Conservation (phyloP, 2,888 invertebrate genomes). For the Notocelia uddmanniana region DNA sequence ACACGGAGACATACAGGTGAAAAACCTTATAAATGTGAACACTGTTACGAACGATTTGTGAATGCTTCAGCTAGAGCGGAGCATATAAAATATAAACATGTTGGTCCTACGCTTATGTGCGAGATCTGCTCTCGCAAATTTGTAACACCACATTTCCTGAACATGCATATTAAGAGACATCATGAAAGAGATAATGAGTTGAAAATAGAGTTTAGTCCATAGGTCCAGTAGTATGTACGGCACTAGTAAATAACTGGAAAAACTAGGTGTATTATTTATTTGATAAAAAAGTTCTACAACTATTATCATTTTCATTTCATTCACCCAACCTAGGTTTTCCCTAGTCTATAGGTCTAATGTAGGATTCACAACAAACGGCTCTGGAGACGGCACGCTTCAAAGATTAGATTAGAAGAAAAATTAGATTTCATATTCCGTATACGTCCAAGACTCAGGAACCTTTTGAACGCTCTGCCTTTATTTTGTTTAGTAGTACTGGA, state of each 20-base stretch:
- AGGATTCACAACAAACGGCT: too few species aligned
- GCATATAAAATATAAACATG: constrained; percentile 77
- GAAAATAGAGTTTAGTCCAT: constrained; percentile 49
- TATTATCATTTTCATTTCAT: neutral
- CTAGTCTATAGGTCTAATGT: too few species aligned
- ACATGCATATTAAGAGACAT: constrained; percentile 72
- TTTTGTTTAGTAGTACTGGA: too few species aligned
- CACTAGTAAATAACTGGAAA: neutral
- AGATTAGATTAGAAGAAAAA: too few species aligned
- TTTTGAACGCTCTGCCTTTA: too few species aligned
- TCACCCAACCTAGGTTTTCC: too few species aligned
- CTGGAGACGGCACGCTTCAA: too few species aligned
- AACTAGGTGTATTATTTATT: neutral
- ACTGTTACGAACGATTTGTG: constrained; percentile 74
- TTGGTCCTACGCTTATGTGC: constrained; percentile 73
- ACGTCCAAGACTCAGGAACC: too few species aligned
- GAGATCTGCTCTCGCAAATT: constrained; percentile 75
- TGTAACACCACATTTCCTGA: constrained; percentile 74
- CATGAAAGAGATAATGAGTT: constrained; percentile 71
- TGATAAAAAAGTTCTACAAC: neutral
- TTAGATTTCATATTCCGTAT: too few species aligned
- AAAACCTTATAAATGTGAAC: constrained; percentile 73
- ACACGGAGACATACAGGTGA: constrained; percentile 78
- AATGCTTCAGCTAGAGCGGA: constrained; percentile 79
- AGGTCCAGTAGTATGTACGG: too few species aligned